These are phyloP conservation scores for Piaya cayana DNA, from an alignment of 2,113 vertebrate species.

Conservation along the genomic window DNA sequence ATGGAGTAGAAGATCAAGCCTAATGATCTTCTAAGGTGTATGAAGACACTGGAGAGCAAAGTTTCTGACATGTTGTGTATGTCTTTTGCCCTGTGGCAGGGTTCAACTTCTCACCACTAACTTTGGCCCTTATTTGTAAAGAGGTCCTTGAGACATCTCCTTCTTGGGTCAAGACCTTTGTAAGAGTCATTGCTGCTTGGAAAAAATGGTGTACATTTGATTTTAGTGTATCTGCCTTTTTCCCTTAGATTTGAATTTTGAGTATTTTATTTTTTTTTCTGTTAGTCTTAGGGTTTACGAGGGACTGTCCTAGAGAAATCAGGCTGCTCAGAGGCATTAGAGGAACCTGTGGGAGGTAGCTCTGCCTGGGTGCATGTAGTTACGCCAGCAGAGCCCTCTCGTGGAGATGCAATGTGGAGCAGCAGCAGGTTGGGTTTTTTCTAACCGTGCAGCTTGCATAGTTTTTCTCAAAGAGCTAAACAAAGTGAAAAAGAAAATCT, in stretches of 20 bases:
- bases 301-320: too few species aligned
- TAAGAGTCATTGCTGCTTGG: not conserved
- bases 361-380: rapidly evolving
- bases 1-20: not conserved
- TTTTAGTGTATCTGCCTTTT: not conserved
- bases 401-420: slow-evolving; percentile 20
- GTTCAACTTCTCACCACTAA: not conserved
- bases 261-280: not conserved
- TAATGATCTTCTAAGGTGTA: not conserved
- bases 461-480: not conserved
- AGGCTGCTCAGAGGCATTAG: not conserved
- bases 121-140: not conserved
- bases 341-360: not conserved
- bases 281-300: rapidly evolving
- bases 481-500: not conserved
- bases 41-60: not conserved
- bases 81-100: not conserved
- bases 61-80: not conserved
- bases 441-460: rapidly evolving
- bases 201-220: not conserved
- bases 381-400: slow-evolving; percentile 54
- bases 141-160: rapidly evolving
- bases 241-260: not conserved
- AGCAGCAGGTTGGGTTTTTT: not conserved
- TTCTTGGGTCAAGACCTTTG: not conserved